Base-by-base conservation (phyloP, 1,140 invertebrate species). In the Eueides isabella region DNA sequence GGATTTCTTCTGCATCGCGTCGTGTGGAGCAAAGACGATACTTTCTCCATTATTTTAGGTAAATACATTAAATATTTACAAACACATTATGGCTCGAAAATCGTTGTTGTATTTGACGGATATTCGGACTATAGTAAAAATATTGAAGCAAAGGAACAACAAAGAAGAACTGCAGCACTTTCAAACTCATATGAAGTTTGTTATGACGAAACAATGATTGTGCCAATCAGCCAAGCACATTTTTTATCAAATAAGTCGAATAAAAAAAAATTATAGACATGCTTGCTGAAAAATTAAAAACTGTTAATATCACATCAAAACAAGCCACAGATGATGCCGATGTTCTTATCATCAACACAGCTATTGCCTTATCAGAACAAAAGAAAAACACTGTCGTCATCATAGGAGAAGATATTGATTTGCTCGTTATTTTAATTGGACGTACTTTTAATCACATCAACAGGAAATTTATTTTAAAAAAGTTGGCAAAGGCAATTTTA, bases 351-450 rank as follows among this genome's bases (percentile, higher is more conserved):
- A 75, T 87, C 63, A 77, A 86, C 31, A 85, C 83, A 75, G 83
- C 85, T 66, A 85, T 88, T 77, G 83, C 48, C 61, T 41, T 70
- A 81, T 86, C 81, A 75, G 73, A 86, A 80, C 64, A 70, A 75
- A n/a, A n/a, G n/a, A 38, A 84, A 80, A 83, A 81, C 30, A 80
- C 79, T 81, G 73, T 79, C 38, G 75, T 85, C 70, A 84, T 91
- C 61, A 80, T 88, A 63, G 80, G 81, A 74, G 80, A 90, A 85
- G 87, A 91, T 79, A 85, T 88, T 55, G 87, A 89, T 84, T 77
- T 89, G 62, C 77, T 90, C 19, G 80, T 90, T 63, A 74, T 88
- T 83, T 79, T 86, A 72, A 87, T 85, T 75, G 79, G 71, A 75
- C 76, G 76, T 77, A 80, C 78, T n/a, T n/a, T 72, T 78, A 72